Evolutionary conservation across 2,888 invertebrate species (phyloP), one percentile per base, ranked within the genome.

Genomic region (Adela reaumurella): DNA sequence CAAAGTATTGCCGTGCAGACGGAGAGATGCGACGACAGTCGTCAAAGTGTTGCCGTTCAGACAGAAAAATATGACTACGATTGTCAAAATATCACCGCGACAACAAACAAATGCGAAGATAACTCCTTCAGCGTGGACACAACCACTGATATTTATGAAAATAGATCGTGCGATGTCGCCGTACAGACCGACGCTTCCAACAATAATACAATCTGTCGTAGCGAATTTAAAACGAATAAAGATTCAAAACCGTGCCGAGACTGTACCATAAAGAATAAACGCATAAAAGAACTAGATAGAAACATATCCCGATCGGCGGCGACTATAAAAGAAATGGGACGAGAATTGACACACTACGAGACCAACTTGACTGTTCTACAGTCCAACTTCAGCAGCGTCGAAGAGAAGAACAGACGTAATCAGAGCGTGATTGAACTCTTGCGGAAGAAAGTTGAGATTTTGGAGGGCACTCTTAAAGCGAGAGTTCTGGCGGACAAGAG

Each of bases 301-400:
- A 66, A 71, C 16, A 41, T 65, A 2, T 56, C 50, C 46, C 52
- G 53, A 17, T 64, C 65, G 0, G 60, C 62, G 19, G 52, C 47
- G 18, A 58, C 58, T 6, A 47, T 66, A 6, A 54, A 53, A 16
- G 63, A 68, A 46, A 60, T 73, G 59, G 56, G 67, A 56, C 20
- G 41, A 2, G 66, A 68, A 51, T 53, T 77, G 18, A 56, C 58
- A 1, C 57, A 52, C 19, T 74, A 69, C 48, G 74, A 74, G 46
- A 55, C 62, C 1, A 70, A 70, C 51, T 56, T 76, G 49, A 55
- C 58, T 45, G 35, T 58, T 3, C 57, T 77, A 14, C 63, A 70
- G 50, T 63, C 54, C 4, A 52, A 62, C 45, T 55, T 69, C 1
- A 58, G 60, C 2, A 66, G 70, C 50, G 68, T 64, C 0, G 62